Percentiles rank a stretch among this genome's conserved stretches.
phyloP scores from a whole-genome alignment of 2,888 invertebrate genomes.

The Calameuta idolon region DNA sequence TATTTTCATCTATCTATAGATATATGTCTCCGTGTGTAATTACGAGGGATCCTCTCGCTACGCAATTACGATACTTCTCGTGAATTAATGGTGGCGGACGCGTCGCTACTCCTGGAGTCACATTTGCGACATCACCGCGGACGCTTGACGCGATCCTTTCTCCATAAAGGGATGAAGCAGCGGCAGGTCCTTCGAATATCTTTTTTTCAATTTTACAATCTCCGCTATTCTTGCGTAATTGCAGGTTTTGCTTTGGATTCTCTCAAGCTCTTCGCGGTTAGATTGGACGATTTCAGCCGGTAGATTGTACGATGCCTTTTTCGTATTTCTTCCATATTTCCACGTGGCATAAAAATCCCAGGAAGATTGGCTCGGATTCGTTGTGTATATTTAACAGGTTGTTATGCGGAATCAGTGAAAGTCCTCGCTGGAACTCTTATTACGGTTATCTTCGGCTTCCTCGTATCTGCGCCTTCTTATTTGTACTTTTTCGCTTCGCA shows the following conservation, averaged over 20 bases:
- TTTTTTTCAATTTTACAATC: not conserved
- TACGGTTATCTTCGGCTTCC: not conserved
- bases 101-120: not conserved
- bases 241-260: not conserved
- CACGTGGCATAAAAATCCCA: not conserved
- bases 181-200: not conserved
- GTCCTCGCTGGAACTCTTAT: slow-evolving; percentile 6
- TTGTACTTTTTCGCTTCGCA: not conserved
- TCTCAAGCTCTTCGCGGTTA: not conserved
- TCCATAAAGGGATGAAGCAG: not conserved
- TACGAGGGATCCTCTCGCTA: not conserved
- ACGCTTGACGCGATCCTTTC: not conserved
- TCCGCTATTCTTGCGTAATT: not conserved
- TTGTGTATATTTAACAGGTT: not conserved
- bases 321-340: not conserved
- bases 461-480: not conserved
- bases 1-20: not conserved
- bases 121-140: not conserved
- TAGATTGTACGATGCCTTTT: not conserved
- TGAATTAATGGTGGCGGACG: not conserved
- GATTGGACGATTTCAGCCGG: not conserved
- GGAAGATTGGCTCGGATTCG: not conserved
- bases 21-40: not conserved
- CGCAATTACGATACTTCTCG: not conserved
- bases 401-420: slow-evolving; percentile 13